Evolutionary conservation across 2,113 vertebrate genomes (phyloP).

Genomic region (Sinocyclocheilus rhinocerous): DNA sequence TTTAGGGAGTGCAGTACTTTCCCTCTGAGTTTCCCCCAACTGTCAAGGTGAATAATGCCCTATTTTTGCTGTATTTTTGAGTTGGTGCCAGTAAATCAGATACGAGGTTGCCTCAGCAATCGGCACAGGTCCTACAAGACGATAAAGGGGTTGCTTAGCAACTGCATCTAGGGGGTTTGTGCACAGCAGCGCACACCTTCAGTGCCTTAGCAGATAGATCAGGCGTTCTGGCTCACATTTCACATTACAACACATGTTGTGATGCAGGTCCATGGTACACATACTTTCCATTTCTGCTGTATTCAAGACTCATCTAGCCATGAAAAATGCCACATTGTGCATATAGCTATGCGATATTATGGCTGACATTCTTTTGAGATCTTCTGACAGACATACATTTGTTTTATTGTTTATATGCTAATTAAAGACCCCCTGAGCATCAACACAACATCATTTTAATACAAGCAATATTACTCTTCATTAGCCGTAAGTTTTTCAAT

Average conservation of each 20-base stretch:
- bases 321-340: not conserved
- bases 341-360: not conserved
- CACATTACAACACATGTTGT: slow-evolving; percentile 19
- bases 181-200: slow-evolving; percentile 19
- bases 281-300: not conserved
- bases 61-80: slow-evolving; percentile 13
- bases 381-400: not conserved
- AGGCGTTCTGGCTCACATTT: not conserved
- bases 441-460: not conserved
- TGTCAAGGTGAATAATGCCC: not conserved
- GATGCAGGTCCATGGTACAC: not conserved
- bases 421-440: not conserved
- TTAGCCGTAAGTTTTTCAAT: not conserved
- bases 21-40: not conserved
- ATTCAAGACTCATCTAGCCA: not conserved
- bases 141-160: slow-evolving; percentile 72
- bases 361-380: not conserved
- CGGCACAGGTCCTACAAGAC: slow-evolving; percentile 20
- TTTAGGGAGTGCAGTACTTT: not conserved
- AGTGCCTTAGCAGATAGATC: not conserved
- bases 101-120: slow-evolving; percentile 26
- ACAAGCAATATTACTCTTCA: not conserved
- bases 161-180: slow-evolving; percentile 63
- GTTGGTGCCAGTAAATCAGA: slow-evolving; percentile 9
- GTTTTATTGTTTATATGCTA: not conserved